Conservation (phyloP, 1,140 invertebrate genomes). For the Drosophila oshimai region DNA sequence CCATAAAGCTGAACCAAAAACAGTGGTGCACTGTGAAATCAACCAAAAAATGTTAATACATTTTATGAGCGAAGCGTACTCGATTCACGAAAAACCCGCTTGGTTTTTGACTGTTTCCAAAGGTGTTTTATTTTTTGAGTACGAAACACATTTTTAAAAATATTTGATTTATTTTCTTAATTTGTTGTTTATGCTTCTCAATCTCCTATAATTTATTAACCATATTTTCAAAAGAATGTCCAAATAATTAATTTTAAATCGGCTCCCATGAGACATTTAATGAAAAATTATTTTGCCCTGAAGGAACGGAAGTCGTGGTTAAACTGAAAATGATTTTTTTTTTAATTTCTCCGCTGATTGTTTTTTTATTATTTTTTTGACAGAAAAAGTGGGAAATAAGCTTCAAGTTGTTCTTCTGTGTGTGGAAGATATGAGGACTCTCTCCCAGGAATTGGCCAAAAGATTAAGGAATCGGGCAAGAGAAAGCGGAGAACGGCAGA, state of each 20-base stretch:
- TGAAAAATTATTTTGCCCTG: background rate
- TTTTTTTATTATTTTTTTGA: background rate
- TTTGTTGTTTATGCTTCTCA: too few relatives aligned
- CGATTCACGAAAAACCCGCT: too few relatives aligned
- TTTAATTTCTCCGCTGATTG: conserved; percentile 7
- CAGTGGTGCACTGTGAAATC: too few relatives aligned
- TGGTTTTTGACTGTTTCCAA: too few relatives aligned
- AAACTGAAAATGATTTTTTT: conserved; percentile 7
- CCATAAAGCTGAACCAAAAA: too few relatives aligned
- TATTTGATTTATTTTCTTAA: too few relatives aligned
- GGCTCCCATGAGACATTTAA: background rate
- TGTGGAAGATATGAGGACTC: background rate
- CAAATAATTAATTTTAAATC: background rate
- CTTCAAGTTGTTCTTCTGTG: background rate
- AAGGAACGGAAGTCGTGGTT: background rate
- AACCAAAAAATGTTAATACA: too few relatives aligned
- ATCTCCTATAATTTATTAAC: background rate
- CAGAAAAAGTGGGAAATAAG: conserved; percentile 13
- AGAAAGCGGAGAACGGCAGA: background rate
- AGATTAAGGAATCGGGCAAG: background rate
- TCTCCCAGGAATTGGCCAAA: conserved; percentile 9
- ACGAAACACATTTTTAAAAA: too few relatives aligned
- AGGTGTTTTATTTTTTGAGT: too few relatives aligned
- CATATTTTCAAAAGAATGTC: background rate
- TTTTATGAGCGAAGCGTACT: too few relatives aligned